These are phyloP conservation scores for Congeria kusceri DNA, from an alignment of 2,888 invertebrate genomes.

Conservation along the genomic window DNA sequence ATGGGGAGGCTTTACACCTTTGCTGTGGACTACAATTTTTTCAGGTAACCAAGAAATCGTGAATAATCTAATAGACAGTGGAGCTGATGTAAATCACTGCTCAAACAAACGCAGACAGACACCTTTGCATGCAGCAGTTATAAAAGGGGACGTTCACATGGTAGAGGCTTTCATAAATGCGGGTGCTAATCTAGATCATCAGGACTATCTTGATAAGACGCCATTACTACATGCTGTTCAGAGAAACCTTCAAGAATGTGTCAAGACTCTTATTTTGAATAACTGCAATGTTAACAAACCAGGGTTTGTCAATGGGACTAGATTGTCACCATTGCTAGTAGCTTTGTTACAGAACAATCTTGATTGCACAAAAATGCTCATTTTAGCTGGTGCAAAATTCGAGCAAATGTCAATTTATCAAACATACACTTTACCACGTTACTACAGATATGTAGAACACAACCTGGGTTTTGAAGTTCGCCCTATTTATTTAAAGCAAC, in stretches of 20 bases:
- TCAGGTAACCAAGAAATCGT: constrained; percentile 59
- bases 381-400: constrained; percentile 72
- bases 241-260: constrained; percentile 54
- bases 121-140: constrained; percentile 69
- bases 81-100: constrained; percentile 62
- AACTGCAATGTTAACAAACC: constrained; percentile 68
- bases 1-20: constrained; percentile 73
- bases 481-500: constrained; percentile 70
- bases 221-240: constrained; percentile 70
- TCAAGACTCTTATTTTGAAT: constrained; percentile 61
- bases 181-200: constrained; percentile 64
- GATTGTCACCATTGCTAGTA: constrained; percentile 68
- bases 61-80: constrained; percentile 53
- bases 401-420: constrained; percentile 65
- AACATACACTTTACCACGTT: constrained; percentile 64
- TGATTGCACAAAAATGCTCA: constrained; percentile 68
- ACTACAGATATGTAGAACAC: constrained; percentile 67
- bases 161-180: constrained; percentile 54
- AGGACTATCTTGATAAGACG: constrained; percentile 69
- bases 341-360: constrained; percentile 68
- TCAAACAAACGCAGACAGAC: constrained; percentile 68
- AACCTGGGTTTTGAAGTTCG: constrained; percentile 66
- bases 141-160: constrained; percentile 59
- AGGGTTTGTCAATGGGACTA: constrained; percentile 67
- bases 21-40: constrained; percentile 70